Evolutionary conservation across 2,888 invertebrate species (phyloP).

Genomic region (Rhaphigaster nebulosa): DNA sequence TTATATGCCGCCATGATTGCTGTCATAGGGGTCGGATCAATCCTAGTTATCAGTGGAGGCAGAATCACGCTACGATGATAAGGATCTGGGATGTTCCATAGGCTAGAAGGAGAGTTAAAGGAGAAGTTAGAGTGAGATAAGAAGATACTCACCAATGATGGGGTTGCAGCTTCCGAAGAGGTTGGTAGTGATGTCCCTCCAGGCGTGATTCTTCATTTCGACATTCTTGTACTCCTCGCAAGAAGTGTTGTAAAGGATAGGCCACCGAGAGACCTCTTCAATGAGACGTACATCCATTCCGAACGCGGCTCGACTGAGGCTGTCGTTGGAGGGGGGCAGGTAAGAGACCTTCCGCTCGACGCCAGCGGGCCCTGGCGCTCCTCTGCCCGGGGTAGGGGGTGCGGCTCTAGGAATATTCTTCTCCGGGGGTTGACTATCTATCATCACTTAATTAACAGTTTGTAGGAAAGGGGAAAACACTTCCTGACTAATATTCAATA

Average conservation of each 20-base stretch:
- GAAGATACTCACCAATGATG: slow-evolving; percentile 16
- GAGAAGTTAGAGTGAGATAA: not conserved
- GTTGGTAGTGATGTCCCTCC: slow-evolving; percentile 12
- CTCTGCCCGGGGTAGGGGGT: not conserved
- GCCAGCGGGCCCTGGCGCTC: not conserved
- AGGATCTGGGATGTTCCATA: not conserved
- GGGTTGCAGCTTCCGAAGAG: slow-evolving; percentile 10
- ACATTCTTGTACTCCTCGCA: slow-evolving; percentile 49
- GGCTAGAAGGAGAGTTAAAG: not conserved
- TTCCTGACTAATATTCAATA: too few species aligned
- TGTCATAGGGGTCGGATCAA: not conserved
- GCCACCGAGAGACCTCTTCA: slow-evolving; percentile 45
- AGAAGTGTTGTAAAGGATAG: slow-evolving; percentile 45
- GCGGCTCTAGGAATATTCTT: not conserved
- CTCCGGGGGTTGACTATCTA: not conserved
- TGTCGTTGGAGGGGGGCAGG: slow-evolving; percentile 25
- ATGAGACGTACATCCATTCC: slow-evolving; percentile 54
- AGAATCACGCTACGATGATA: not conserved
- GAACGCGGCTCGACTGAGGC: not conserved
- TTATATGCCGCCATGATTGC: not conserved
- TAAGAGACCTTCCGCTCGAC: slow-evolving; percentile 30
- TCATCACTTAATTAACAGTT: too few species aligned
- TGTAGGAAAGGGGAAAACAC: too few species aligned
- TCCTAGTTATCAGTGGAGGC: not conserved
- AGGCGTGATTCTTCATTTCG: slow-evolving; percentile 42